Evolutionary conservation across 2,797 vertebrate genomes (phyloP).

Genomic region (Chloroceryle inda): DNA sequence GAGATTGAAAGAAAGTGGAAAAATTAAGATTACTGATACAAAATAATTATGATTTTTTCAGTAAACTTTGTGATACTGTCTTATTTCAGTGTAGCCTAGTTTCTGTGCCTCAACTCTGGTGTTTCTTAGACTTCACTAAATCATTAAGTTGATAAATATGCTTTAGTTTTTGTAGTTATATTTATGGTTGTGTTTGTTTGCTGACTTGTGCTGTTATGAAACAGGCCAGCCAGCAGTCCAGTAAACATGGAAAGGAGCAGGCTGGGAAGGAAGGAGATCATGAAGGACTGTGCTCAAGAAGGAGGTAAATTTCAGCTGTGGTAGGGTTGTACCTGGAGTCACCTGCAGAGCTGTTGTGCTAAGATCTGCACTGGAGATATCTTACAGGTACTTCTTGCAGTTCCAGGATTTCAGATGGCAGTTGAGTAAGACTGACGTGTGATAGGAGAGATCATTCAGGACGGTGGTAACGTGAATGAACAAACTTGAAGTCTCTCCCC

Average conservation of each 20-base stretch:
- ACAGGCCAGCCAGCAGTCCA: neutral
- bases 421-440: rapidly evolving
- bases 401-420: neutral
- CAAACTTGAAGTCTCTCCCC: neutral
- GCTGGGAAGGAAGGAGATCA: neutral
- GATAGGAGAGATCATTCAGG: neutral
- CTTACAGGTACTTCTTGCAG: neutral
- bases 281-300: neutral
- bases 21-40: neutral
- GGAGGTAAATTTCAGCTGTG: neutral
- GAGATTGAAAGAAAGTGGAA: neutral
- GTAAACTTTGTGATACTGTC: neutral
- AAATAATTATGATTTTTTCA: neutral
- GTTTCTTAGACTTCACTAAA: neutral
- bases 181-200: neutral
- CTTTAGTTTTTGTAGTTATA: neutral
- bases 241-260: neutral
- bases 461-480: neutral
- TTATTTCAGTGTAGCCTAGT: neutral
- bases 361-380: neutral
- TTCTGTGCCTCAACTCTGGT: neutral
- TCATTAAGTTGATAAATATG: neutral
- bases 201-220: neutral
- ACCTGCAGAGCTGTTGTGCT: neutral
- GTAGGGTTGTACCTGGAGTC: neutral